Base-by-base conservation (phyloP, 2,113 vertebrate species). In the Myrmecophaga tridactyla region DNA sequence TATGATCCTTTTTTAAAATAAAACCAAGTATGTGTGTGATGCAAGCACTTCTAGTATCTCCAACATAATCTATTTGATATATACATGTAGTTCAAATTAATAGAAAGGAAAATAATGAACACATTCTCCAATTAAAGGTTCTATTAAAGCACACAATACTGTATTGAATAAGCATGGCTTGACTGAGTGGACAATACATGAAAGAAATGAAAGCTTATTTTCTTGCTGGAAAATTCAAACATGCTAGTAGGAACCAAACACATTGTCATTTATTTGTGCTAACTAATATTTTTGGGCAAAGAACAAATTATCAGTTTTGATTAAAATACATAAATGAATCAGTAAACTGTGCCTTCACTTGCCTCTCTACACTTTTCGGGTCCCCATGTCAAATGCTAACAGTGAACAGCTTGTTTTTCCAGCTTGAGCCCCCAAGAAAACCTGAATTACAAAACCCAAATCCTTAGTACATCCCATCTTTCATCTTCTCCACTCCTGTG, bases 201-300 rank as follows among this genome's bases (percentile, higher is more conserved):
- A 86, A 92, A 91, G 56, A 96, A 95, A 94, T 29, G 15, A 77
- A 18, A 41, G 56, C 13, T 77, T 92, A n/a, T 75, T 73, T 92
- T 36, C 63, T 58, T 69, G 17, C 86, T 90, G 56, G 75, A 60
- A 92, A 94, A 93, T 58, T 91, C 77, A 88, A 81, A 63, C 39
- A 56, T 21, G 51, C 14, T 72, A 46, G 13, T 29, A 89, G 58
- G 89, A 91, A 88, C 62, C 80, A 91, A 92, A 87, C 46, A 76
- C 23, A 31, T 81, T 80, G 87, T 84, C 76, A 78, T 31, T 92
- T 88, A 94, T 77, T 95, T 94, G 17, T 39, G 70, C 56, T 80
- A 43, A 87, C 6, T 84, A 94, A 53, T 85, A 60, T 43, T 81
- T 88, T 82, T 23, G 77, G 73, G 48, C 73, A 94, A 89, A 88